phyloP scores from a whole-genome alignment of 2,113 vertebrate species.

The Anser brachyrhynchus region DNA sequence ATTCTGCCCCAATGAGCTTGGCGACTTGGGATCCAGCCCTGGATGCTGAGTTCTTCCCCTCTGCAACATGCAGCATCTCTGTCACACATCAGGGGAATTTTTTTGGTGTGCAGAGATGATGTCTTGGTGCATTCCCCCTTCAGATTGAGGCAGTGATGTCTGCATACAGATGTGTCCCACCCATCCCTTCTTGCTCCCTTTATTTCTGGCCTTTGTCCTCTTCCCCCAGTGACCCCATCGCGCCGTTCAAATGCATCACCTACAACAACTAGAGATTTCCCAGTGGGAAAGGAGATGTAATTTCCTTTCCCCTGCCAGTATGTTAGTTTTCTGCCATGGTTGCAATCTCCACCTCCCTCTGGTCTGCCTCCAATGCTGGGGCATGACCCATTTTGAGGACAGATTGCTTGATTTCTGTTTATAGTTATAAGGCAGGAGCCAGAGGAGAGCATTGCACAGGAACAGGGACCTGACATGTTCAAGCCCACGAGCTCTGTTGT shows the following conservation, averaged over 20 bases:
- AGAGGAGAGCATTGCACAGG: background rate
- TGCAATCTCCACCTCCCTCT: background rate
- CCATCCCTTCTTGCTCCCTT: rapidly evolving
- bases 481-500: background rate
- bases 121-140: background rate
- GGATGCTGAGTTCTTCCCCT: background rate
- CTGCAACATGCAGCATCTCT: rapidly evolving
- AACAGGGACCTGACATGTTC: background rate
- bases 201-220: background rate
- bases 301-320: background rate
- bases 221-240: background rate
- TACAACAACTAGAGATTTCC: background rate
- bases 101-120: background rate
- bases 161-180: background rate
- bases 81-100: background rate
- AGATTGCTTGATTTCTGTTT: background rate
- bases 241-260: rapidly evolving
- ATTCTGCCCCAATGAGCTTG: background rate
- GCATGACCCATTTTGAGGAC: background rate
- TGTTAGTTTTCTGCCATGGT: background rate
- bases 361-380: rapidly evolving
- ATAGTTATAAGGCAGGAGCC: background rate
- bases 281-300: background rate
- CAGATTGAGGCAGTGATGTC: rapidly evolving
- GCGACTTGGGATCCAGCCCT: too few species aligned